Evolutionary conservation across 2,888 invertebrate genomes (phyloP).

Genomic region (Drosophila tanythrix): DNA sequence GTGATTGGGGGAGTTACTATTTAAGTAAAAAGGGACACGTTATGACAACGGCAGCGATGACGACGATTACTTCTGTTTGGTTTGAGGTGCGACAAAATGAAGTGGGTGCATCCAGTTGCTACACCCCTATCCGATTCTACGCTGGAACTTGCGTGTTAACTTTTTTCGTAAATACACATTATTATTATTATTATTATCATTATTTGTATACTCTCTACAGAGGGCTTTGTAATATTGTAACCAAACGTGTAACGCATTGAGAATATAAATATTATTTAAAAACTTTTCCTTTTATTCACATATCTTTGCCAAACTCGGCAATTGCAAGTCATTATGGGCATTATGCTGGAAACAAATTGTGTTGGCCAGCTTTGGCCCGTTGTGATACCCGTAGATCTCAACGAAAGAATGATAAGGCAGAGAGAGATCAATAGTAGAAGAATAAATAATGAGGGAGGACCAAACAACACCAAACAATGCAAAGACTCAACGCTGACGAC

Average conservation of each 20-base stretch:
- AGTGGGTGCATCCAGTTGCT: conserved; percentile 11
- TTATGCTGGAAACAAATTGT: not conserved
- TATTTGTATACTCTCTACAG: not conserved
- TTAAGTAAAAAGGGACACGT: not conserved
- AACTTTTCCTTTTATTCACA: not conserved
- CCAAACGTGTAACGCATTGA: not conserved
- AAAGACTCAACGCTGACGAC: too few relatives aligned
- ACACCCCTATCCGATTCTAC: not conserved
- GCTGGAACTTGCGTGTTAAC: conserved; percentile 43
- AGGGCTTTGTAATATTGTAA: not conserved
- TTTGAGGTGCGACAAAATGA: conserved; percentile 56
- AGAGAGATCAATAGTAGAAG: too few relatives aligned
- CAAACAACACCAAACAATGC: too few relatives aligned
- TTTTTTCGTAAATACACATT: conserved; percentile 12
- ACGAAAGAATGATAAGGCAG: too few relatives aligned
- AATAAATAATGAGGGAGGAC: too few relatives aligned
- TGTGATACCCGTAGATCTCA: too few relatives aligned
- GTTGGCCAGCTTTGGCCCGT: too few relatives aligned
- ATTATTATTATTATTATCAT: conserved; percentile 11
- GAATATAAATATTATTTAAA: not conserved
- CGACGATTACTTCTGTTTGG: conserved; percentile 34
- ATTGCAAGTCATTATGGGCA: not conserved
- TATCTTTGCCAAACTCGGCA: not conserved
- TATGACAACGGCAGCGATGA: conserved; percentile 29
- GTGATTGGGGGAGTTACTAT: not conserved